Evolutionary conservation across 2,113 vertebrate genomes (phyloP).

Genomic region (Brachyhypopomus gauderio): DNA sequence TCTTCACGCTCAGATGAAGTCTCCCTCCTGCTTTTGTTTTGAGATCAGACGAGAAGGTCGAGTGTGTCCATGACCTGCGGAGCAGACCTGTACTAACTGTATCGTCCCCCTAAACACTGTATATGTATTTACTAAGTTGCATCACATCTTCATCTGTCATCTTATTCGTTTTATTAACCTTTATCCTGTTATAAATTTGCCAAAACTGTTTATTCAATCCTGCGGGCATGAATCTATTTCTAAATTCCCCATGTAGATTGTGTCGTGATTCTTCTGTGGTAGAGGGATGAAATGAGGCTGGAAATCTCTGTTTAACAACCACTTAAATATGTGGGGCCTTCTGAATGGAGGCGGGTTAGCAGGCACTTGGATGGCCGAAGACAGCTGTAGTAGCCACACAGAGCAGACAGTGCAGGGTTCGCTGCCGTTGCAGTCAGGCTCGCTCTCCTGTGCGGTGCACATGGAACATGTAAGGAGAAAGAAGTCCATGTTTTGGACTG

Average conservation of each 20-base stretch:
- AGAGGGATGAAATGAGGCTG: no score
- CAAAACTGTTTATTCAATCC: background rate
- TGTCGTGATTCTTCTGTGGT: background rate
- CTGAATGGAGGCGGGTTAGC: background rate
- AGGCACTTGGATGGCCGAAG: background rate
- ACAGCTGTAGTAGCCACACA: background rate
- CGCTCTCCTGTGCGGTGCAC: background rate
- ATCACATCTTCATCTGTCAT: background rate
- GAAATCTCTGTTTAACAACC: no score
- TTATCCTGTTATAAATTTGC: background rate
- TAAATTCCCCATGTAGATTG: background rate
- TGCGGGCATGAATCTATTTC: background rate
- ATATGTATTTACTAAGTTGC: background rate
- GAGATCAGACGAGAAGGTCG: background rate
- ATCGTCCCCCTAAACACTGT: background rate
- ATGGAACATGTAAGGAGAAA: background rate
- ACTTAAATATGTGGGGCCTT: background rate
- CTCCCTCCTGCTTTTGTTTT: constrained; percentile 25
- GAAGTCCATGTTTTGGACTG: no score
- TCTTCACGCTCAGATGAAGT: constrained; percentile 18
- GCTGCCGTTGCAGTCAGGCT: no score
- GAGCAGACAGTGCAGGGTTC: no score
- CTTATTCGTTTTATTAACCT: no score
- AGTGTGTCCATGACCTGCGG: background rate
- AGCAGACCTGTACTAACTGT: background rate